Percentiles rank a stretch among this genome's conserved stretches.
phyloP scores from a whole-genome alignment of 2,113 vertebrate genomes.

The Trematomus loennbergii region DNA sequence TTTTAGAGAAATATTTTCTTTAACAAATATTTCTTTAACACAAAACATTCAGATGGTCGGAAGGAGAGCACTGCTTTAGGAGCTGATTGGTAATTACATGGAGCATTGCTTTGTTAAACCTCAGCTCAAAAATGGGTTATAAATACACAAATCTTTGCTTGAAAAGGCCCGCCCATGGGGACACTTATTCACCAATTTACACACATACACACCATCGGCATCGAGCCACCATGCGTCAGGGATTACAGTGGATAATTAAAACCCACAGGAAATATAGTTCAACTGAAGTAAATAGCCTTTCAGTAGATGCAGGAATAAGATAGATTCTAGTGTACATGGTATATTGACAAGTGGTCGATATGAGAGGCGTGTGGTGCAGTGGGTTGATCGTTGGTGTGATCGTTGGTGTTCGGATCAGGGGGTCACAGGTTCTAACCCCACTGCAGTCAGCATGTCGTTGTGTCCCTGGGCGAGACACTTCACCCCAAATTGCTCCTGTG shows the following conservation, averaged over 20 bases:
- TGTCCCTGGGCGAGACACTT: too few species aligned
- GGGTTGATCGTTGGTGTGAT: too few species aligned
- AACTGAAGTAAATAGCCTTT: neutral
- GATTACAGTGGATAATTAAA: neutral
- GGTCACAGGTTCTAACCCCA: too few species aligned
- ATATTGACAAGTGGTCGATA: conserved; percentile 4
- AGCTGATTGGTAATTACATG: neutral
- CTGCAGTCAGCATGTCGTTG: too few species aligned
- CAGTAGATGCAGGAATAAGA: neutral
- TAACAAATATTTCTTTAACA: too few species aligned
- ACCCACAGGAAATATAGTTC: neutral
- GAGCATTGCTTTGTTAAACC: neutral
- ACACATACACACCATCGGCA: neutral
- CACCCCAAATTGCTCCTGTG: too few species aligned
- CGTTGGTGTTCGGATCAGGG: too few species aligned
- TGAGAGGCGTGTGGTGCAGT: too few species aligned
- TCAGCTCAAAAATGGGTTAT: neutral
- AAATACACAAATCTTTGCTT: too few species aligned
- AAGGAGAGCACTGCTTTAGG: neutral
- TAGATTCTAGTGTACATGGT: neutral
- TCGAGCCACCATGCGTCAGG: neutral
- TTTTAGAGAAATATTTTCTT: neutral
- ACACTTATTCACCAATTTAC: neutral
- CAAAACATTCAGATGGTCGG: neutral
- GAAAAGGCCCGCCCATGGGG: neutral